Conservation (phyloP, 2,113 vertebrate genomes). For the Heterotis niloticus region DNA sequence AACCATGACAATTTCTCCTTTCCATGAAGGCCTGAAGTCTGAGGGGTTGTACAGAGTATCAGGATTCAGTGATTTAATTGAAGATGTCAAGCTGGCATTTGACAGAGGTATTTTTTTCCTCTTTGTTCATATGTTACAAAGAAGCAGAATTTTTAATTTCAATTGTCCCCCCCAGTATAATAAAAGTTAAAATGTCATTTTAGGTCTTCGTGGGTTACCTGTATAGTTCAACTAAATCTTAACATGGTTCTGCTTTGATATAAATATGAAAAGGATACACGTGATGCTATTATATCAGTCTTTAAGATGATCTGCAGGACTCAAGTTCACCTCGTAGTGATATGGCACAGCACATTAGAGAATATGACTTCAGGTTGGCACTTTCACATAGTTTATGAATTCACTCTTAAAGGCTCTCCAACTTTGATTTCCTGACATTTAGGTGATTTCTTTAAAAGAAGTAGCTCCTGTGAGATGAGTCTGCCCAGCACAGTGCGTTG, state of each 20-base stretch:
- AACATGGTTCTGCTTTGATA: too few relatives aligned
- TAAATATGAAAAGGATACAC: too few relatives aligned
- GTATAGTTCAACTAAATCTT: too few relatives aligned
- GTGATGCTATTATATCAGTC: not conserved
- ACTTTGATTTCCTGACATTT: not conserved
- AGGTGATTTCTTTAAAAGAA: not conserved
- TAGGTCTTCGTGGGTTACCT: not conserved
- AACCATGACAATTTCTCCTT: not conserved
- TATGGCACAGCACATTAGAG: not conserved
- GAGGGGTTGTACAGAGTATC: conserved; percentile 97
- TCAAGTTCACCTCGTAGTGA: not conserved
- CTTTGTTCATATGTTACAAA: too few relatives aligned
- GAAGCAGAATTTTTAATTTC: not conserved
- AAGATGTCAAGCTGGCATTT: conserved; percentile 97
- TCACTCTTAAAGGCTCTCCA: too few relatives aligned
- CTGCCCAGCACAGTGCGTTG: too few relatives aligned
- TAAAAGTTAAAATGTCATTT: not conserved
- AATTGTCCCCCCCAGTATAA: not conserved
- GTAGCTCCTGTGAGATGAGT: too few relatives aligned
- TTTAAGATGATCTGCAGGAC: not conserved
- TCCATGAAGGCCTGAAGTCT: conserved; percentile 81
- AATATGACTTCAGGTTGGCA: too few relatives aligned
- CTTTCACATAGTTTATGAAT: too few relatives aligned
- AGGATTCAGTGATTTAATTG: conserved; percentile 95
- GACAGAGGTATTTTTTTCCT: conserved; percentile 78